Percentiles rank a stretch among this genome's conserved stretches.
Evolutionary conservation across 2,888 invertebrate genomes (phyloP).

Genomic region (Eurytoma californica): DNA sequence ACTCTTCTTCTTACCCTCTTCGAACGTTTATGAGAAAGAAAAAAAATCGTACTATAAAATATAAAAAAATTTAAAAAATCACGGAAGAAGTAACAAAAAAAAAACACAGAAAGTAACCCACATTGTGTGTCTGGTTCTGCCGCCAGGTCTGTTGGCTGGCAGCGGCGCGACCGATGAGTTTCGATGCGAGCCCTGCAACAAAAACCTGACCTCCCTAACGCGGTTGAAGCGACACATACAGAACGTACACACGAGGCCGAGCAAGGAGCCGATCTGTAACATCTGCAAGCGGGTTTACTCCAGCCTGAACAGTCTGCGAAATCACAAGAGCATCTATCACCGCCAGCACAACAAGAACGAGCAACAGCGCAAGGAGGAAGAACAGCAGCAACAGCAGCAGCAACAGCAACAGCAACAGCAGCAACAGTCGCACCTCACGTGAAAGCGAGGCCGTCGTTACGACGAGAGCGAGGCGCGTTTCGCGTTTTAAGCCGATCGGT

Average conservation of each 20-base stretch:
- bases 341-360: constrained; percentile 78
- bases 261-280: constrained; percentile 93
- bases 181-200: constrained; percentile 94
- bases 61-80: constrained; percentile 22
- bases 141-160: constrained; percentile 79
- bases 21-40: constrained; percentile 33
- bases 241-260: constrained; percentile 93
- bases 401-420: constrained; percentile 54
- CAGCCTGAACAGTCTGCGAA: constrained; percentile 92
- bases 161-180: constrained; percentile 88
- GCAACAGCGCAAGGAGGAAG: constrained; percentile 59
- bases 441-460: constrained; percentile 37
- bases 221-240: constrained; percentile 93
- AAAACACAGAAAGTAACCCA: constrained; percentile 70
- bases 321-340: constrained; percentile 95
- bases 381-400: constrained; percentile 56
- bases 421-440: constrained; percentile 53
- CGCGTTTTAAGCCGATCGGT: constrained; percentile 20
- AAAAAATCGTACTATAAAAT: constrained; percentile 12
- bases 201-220: constrained; percentile 90
- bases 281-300: constrained; percentile 94
- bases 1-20: constrained; percentile 56
- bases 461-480: constrained; percentile 16
- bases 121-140: constrained; percentile 76
- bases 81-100: constrained; percentile 48